Evolutionary conservation across 2,797 vertebrate genomes (phyloP).

Genomic region (Garrulus glandarius): DNA sequence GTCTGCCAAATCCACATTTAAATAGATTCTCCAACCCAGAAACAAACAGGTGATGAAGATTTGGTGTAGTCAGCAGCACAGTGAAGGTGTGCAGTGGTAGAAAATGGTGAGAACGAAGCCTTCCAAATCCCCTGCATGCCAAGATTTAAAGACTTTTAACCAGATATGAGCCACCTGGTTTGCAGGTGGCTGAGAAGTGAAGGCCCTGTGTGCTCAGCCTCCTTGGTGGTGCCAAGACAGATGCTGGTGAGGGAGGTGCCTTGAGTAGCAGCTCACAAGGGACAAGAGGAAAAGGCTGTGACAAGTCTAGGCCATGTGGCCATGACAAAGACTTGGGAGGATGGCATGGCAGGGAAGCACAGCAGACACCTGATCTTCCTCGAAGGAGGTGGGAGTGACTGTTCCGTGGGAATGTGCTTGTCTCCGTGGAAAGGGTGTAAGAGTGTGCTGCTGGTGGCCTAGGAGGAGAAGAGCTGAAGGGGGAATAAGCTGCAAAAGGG

Average conservation of each 20-base stretch:
- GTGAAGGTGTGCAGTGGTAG: not conserved
- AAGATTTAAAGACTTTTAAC: not conserved
- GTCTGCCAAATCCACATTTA: not conserved
- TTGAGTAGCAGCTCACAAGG: not conserved
- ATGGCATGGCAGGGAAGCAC: not conserved
- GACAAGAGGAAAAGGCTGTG: not conserved
- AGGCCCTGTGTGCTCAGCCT: not conserved
- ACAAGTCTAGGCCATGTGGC: fast-evolving
- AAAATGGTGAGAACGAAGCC: not conserved
- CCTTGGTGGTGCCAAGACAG: not conserved
- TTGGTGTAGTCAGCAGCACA: not conserved
- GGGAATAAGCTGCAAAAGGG: not conserved
- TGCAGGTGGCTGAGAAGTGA: not conserved
- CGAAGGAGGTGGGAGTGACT: fast-evolving
- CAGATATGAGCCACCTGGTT: not conserved
- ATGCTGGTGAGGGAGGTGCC: not conserved
- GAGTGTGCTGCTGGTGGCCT: not conserved
- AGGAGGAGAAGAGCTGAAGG: not conserved
- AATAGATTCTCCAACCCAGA: not conserved
- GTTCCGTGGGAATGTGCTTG: not conserved
- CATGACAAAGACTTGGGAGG: fast-evolving
- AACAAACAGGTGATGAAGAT: not conserved
- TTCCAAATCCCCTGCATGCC: not conserved
- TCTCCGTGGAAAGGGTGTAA: not conserved
- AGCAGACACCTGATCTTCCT: not conserved